These are phyloP conservation scores for Tethea ocularis DNA, from an alignment of 2,888 invertebrate genomes.

Conservation along the genomic window DNA sequence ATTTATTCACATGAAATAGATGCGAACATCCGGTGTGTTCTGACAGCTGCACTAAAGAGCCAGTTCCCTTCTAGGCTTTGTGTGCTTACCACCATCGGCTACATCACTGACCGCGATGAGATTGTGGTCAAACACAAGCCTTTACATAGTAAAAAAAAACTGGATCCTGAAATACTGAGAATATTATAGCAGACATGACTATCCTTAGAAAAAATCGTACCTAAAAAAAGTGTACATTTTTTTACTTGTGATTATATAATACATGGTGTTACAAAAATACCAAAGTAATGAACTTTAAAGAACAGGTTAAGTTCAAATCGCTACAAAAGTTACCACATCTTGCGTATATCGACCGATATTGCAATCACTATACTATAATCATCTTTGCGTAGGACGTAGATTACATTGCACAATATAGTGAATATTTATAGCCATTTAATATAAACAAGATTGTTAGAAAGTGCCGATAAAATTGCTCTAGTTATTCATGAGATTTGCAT, in stretches of 20 bases:
- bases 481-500: neutral
- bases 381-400: neutral
- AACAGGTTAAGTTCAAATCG: neutral
- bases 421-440: neutral
- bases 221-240: no score
- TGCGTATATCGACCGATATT: neutral
- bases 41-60: no score
- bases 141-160: no score
- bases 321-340: neutral
- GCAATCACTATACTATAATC: neutral
- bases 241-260: neutral
- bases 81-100: no score
- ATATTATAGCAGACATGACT: no score
- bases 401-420: neutral
- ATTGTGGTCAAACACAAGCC: no score
- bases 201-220: no score
- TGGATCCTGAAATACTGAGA: neutral
- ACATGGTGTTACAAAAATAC: neutral
- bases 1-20: neutral
- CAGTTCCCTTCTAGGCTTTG: no score
- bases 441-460: conserved; percentile 6
- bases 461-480: conserved; percentile 1
- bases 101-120: no score
- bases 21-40: no score
- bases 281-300: neutral